A percentile compares a stretch with the other conserved stretches of the same genome.
phyloP scores from a whole-genome alignment of 1,140 invertebrate species.

The Pseudomyrmex sp. region DNA sequence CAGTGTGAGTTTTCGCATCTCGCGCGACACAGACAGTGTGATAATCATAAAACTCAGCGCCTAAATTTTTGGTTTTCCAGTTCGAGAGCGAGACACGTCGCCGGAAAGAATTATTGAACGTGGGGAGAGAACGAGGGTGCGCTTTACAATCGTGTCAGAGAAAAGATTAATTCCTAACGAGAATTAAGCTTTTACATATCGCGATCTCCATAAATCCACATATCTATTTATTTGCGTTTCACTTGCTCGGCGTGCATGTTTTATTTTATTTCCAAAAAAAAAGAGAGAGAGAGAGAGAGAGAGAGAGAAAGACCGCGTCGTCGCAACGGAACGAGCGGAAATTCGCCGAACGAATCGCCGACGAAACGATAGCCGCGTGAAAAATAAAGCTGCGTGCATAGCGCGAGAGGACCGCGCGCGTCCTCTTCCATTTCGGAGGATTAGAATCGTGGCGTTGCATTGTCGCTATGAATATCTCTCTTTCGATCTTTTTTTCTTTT shows the following conservation, averaged over 20 bases:
- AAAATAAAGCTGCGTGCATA: conserved; percentile 52
- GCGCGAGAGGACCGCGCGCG: not conserved
- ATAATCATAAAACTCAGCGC: conserved; percentile 59
- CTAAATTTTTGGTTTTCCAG: conserved; percentile 26
- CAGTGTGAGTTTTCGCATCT: conserved; percentile 38
- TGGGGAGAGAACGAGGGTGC: not conserved
- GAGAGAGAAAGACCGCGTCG: not conserved
- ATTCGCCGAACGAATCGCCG: conserved; percentile 60
- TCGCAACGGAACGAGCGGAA: conserved; percentile 24
- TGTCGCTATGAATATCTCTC: conserved; percentile 63
- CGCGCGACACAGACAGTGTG: conserved; percentile 50
- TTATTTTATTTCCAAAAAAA: conserved; percentile 17
- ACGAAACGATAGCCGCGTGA: conserved; percentile 57
- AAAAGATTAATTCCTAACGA: too few relatives aligned
- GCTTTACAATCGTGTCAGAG: not conserved
- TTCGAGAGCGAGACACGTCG: conserved; percentile 10
- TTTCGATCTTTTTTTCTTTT: not conserved
- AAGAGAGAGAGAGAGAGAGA: not conserved
- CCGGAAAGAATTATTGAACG: not conserved
- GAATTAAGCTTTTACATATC: too few relatives aligned
- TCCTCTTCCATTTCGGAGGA: conserved; percentile 60
- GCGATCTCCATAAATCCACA: not conserved
- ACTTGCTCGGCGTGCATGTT: not conserved
- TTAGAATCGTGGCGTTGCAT: conserved; percentile 61
- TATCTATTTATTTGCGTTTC: conserved; percentile 24